phyloP scores from a whole-genome alignment of 2,113 vertebrate species.

The Paraplagusia blochii region DNA sequence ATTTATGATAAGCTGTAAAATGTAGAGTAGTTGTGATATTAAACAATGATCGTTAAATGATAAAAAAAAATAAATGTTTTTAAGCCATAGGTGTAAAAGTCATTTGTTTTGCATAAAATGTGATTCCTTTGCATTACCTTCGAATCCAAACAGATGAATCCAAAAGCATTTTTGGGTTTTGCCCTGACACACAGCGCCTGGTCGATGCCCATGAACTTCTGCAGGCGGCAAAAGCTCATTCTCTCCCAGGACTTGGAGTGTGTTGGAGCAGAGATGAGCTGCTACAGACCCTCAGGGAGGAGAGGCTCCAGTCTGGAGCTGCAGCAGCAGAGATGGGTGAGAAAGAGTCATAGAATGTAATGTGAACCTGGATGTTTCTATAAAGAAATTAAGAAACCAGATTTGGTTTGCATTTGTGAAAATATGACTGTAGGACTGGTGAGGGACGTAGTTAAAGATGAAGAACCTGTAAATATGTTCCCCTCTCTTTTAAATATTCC shows the following conservation, averaged over 20 bases:
- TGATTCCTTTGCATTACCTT: slow-evolving; percentile 3
- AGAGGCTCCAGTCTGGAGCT: slow-evolving; percentile 27
- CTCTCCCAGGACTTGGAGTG: slow-evolving; percentile 79
- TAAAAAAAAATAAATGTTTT: too few relatives aligned
- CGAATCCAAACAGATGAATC: slow-evolving; percentile 34
- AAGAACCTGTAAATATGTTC: background rate
- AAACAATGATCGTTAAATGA: too few relatives aligned
- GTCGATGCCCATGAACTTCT: slow-evolving; percentile 76
- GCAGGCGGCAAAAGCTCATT: slow-evolving; percentile 77
- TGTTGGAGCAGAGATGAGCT: slow-evolving; percentile 81
- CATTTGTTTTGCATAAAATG: too few relatives aligned
- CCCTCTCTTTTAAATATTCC: background rate
- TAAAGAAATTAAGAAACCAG: slow-evolving; percentile 18
- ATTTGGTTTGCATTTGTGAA: background rate
- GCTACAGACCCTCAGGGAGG: slow-evolving; percentile 68
- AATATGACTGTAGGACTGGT: background rate
- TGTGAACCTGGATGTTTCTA: slow-evolving; percentile 2
- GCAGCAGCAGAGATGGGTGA: slow-evolving; percentile 55
- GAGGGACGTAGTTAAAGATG: background rate
- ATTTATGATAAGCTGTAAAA: too few relatives aligned
- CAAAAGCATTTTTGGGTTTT: slow-evolving; percentile 79
- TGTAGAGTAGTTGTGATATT: too few relatives aligned
- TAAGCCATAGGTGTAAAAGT: too few relatives aligned
- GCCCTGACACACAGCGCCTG: slow-evolving; percentile 78
- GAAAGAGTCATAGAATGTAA: background rate